Evolutionary conservation across 2,113 vertebrate genomes (phyloP).

Genomic region (Tor tambroides): DNA sequence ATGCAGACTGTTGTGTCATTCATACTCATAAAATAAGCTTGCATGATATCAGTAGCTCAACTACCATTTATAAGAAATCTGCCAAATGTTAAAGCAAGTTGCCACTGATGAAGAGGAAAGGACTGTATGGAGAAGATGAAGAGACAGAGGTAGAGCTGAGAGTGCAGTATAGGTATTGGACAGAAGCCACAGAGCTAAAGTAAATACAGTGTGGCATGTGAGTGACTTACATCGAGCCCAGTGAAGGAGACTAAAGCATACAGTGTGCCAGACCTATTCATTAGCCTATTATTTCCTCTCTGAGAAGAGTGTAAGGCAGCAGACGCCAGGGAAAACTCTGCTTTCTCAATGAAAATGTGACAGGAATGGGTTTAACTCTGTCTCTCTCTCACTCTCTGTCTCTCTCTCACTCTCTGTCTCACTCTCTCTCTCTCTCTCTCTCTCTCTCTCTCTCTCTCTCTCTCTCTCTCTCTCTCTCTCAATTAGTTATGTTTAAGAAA

Average conservation of each 20-base stretch:
- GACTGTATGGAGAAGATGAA: background rate
- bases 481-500: no score
- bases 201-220: slow-evolving; percentile 26
- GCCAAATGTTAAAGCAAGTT: background rate
- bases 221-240: slow-evolving; percentile 42
- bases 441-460: no score
- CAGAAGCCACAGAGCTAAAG: slow-evolving; percentile 26
- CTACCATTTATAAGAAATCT: background rate
- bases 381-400: background rate
- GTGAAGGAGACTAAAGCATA: slow-evolving; percentile 43
- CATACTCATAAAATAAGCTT: background rate
- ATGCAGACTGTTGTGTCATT: background rate
- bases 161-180: slow-evolving; percentile 8
- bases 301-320: slow-evolving; percentile 38
- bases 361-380: slow-evolving; percentile 35
- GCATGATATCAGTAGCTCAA: background rate
- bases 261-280: slow-evolving; percentile 47
- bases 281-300: slow-evolving; percentile 50
- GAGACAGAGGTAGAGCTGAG: slow-evolving; percentile 3
- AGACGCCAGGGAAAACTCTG: background rate
- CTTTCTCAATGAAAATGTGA: slow-evolving; percentile 12
- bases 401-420: no score
- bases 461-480: no score
- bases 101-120: background rate
- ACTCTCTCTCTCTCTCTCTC: no score